A percentile compares a stretch with the other conserved stretches of the same genome.
phyloP scores from a whole-genome alignment of 1,140 invertebrate genomes.

The Thalassaphorura encarpata region DNA sequence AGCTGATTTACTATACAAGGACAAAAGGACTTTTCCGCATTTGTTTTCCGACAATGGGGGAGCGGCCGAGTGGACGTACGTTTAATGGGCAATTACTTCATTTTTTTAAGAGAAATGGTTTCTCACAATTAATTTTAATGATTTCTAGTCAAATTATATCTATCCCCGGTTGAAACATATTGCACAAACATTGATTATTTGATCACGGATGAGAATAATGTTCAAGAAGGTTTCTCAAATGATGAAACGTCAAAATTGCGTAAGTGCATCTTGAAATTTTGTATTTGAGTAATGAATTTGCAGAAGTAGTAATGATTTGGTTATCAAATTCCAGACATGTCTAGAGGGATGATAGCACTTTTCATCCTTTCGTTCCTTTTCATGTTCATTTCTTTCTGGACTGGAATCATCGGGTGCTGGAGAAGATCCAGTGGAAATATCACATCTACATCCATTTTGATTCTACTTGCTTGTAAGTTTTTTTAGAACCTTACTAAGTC shows the following conservation, averaged over 20 bases:
- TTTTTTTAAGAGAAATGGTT: too few relatives aligned
- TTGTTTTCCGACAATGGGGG: conserved; percentile 73
- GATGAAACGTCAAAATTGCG: conserved; percentile 73
- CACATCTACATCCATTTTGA: conserved; percentile 81
- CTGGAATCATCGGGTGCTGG: conserved; percentile 85
- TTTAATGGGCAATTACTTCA: too few relatives aligned
- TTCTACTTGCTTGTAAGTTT: conserved; percentile 74
- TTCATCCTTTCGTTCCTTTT: conserved; percentile 83
- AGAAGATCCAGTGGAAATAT: conserved; percentile 83
- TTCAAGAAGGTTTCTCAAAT: conserved; percentile 64
- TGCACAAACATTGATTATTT: conserved; percentile 92
- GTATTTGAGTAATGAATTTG: background rate
- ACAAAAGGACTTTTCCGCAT: conserved; percentile 80
- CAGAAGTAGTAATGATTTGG: background rate
- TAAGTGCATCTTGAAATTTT: conserved; percentile 42
- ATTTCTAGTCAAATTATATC: conserved; percentile 71
- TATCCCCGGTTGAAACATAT: conserved; percentile 86
- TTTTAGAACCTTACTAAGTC: conserved; percentile 4
- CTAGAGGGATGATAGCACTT: conserved; percentile 76
- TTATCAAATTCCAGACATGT: conserved; percentile 62
- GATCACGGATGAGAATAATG: conserved; percentile 72
- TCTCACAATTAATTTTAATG: background rate
- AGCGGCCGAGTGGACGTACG: conserved; percentile 47
- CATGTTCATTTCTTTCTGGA: conserved; percentile 86
- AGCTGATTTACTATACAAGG: conserved; percentile 56